These are phyloP conservation scores for Chrysina gloriosa DNA, from an alignment of 2,888 invertebrate genomes.

Conservation along the genomic window DNA sequence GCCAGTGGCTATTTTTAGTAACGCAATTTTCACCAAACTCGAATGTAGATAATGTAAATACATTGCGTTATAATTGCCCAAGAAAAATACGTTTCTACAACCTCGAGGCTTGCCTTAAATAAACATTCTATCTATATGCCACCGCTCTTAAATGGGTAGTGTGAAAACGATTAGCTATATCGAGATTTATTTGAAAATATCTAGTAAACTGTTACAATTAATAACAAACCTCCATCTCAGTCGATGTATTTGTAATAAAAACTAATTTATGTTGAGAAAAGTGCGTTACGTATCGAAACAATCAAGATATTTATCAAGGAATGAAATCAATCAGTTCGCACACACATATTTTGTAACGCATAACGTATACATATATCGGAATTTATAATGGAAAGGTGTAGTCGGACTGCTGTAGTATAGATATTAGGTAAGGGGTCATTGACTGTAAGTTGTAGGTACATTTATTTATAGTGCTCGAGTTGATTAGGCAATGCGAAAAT, in stretches of 20 bases:
- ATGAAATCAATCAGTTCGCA: conserved; percentile 19
- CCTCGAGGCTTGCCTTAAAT: neutral
- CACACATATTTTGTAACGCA: conserved; percentile 4
- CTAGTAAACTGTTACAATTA: neutral
- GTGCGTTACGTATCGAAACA: conserved; percentile 5
- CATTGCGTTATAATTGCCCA: neutral
- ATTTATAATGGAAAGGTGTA: conserved; percentile 39
- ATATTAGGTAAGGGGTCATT: conserved; percentile 52
- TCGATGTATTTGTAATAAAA: neutral
- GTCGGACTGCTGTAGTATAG: conserved; percentile 27
- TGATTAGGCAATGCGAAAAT: conserved; percentile 53
- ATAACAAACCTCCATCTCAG: neutral
- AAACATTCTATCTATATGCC: neutral
- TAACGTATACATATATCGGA: conserved; percentile 7
- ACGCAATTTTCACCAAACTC: no score
- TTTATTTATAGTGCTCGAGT: conserved; percentile 50
- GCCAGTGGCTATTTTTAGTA: no score
- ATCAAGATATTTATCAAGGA: conserved; percentile 17
- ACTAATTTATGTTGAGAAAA: neutral
- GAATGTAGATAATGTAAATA: no score
- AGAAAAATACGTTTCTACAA: neutral
- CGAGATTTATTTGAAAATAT: conserved; percentile 5
- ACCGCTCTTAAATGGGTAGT: neutral
- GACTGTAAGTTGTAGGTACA: conserved; percentile 45
- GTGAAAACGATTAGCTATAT: neutral